Percentiles rank a stretch among this genome's conserved stretches.
phyloP scores from a whole-genome alignment of 2,113 vertebrate genomes.

The Scalopus aquaticus region DNA sequence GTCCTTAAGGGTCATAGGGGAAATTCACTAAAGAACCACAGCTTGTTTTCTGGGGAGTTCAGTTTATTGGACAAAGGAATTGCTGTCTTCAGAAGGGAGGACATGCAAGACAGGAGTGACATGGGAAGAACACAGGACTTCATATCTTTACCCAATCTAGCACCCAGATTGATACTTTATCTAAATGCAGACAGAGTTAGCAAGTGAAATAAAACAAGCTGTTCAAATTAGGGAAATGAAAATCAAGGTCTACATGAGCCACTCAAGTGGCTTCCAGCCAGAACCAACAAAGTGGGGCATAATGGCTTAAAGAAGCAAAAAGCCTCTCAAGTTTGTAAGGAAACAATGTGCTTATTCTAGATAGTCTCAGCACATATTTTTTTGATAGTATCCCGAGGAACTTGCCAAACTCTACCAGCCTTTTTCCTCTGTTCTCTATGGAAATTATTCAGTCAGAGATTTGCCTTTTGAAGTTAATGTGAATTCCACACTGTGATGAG shows the following conservation, averaged over 20 bases:
- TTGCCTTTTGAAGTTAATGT: constrained; percentile 68
- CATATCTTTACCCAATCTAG: background rate
- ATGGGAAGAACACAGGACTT: background rate
- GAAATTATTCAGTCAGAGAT: constrained; percentile 18
- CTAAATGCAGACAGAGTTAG: background rate
- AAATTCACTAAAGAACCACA: background rate
- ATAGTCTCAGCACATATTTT: background rate
- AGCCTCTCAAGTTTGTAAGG: background rate
- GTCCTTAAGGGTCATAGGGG: background rate
- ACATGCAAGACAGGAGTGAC: background rate
- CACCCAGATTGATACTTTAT: background rate
- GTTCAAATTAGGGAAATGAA: background rate
- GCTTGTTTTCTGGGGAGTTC: background rate
- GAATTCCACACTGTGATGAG: constrained; percentile 56
- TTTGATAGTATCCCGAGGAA: background rate
- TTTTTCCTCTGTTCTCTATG: constrained; percentile 28
- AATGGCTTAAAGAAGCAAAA: background rate
- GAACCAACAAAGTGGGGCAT: background rate
- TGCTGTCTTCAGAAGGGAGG: background rate
- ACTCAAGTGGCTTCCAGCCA: background rate
- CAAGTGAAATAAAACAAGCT: background rate
- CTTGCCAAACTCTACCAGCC: background rate
- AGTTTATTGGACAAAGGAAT: background rate
- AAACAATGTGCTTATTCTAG: constrained; percentile 26
- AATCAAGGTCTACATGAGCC: background rate